These are phyloP conservation scores for Hydroisotoma schaefferi DNA, from an alignment of 2,888 invertebrate species.

Conservation along the genomic window DNA sequence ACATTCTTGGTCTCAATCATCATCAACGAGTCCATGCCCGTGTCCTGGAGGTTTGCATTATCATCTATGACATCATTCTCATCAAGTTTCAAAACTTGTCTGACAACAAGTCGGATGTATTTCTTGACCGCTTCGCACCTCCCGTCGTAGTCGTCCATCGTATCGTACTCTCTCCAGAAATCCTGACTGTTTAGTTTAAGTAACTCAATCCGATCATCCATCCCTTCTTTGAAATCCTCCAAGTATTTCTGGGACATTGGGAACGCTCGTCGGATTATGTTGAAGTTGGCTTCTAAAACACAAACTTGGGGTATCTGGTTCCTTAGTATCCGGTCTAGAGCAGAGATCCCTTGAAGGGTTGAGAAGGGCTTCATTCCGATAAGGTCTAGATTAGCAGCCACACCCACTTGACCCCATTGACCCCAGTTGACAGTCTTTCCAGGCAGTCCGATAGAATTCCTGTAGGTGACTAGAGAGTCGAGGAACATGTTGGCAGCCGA, in stretches of 20 bases:
- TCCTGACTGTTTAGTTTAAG: neutral
- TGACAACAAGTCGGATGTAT: conserved; percentile 11
- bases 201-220: neutral
- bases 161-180: conserved; percentile 26
- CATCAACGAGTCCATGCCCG: conserved; percentile 33
- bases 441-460: conserved; percentile 20
- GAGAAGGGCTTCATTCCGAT: conserved; percentile 27
- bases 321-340: conserved; percentile 16
- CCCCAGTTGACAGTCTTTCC: conserved; percentile 25
- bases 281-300: conserved; percentile 24
- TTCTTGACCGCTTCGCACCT: conserved; percentile 6
- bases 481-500: conserved; percentile 26
- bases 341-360: conserved; percentile 23
- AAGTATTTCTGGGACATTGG: conserved; percentile 6
- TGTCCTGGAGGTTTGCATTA: conserved; percentile 22
- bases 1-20: conserved; percentile 32
- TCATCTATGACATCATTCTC: conserved; percentile 21
- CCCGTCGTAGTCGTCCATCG: neutral
- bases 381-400: conserved; percentile 20
- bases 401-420: conserved; percentile 25
- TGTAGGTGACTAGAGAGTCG: conserved; percentile 23
- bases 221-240: conserved; percentile 13
- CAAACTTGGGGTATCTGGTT: conserved; percentile 10
- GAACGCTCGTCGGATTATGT: conserved; percentile 10
- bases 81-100: conserved; percentile 23